Percentiles rank a stretch among this genome's conserved stretches.
Conservation (phyloP, 2,113 vertebrate species). For the Notarius quadriscutis region DNA sequence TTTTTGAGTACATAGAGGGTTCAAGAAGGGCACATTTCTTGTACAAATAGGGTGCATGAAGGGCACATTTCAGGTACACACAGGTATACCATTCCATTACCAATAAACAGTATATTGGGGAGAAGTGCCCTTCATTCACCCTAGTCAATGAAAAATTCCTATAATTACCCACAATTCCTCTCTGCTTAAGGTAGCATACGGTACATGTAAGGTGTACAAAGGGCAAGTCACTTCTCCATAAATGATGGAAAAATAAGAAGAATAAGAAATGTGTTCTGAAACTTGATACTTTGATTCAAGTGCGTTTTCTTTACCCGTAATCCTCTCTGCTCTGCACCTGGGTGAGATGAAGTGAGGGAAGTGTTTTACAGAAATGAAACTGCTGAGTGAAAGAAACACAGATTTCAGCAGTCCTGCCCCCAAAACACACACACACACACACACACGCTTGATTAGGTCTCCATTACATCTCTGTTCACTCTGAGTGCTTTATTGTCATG, state of each 20-base stretch:
- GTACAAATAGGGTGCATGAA: too few species aligned
- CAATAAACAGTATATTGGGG: too few species aligned
- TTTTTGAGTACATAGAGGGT: too few species aligned
- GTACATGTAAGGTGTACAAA: not conserved
- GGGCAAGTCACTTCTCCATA: not conserved
- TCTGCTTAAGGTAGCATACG: not conserved
- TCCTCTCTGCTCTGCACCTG: not conserved
- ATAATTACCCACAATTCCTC: not conserved
- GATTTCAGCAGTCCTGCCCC: not conserved
- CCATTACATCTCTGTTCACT: slow-evolving; percentile 31
- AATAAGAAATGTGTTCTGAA: not conserved
- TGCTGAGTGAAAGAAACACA: not conserved
- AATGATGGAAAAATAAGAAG: not conserved
- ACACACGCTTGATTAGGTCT: slow-evolving; percentile 28
- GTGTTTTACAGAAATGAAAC: not conserved
- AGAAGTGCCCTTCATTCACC: too few species aligned
- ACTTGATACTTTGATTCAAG: not conserved
- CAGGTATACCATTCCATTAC: too few species aligned
- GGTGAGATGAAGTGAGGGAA: not conserved
- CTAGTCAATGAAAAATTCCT: not conserved
- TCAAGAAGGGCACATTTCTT: too few species aligned
- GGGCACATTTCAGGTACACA: too few species aligned
- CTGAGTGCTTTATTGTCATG: slow-evolving; percentile 39
- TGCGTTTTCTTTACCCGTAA: not conserved
- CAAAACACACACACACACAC: not conserved